Evolutionary conservation across 2,797 vertebrate genomes (phyloP), one percentile per base, ranked within the genome.

Genomic region (Myripristis jacobus): DNA sequence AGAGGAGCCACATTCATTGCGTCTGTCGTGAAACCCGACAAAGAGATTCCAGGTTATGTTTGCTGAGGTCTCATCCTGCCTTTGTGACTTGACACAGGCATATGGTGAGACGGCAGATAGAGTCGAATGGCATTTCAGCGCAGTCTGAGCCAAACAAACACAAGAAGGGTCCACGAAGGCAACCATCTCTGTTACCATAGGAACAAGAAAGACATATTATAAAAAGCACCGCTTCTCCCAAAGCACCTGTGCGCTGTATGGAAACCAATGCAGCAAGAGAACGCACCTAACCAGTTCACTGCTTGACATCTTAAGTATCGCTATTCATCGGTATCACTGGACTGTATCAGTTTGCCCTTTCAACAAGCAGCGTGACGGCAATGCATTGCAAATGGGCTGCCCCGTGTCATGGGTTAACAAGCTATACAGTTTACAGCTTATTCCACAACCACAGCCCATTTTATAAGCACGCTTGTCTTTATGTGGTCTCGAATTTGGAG

Each of bases 131-230:
- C 41, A 21, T 29, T 81, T 59, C 73, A 24, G 53, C 19, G 70
- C 77, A 34, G 71, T 57, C 60, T 72, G 73, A 81, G 41, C 67
- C 84, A 73, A 78, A 72, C 80, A 85, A 83, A 83, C 82, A 78
- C 1, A n/a, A 79, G 53, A 53, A 58, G 80, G 68, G 73, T 77
- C 68, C 57, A 79, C 71, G 70, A 77, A 83, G 25, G 78, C 83
- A 88, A 84, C 83, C 79, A 34, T 84, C 85, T 88, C 84, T 56
- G 92, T 93, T 91, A 72, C 91, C 90, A 94, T 93, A 88, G 93
- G 84, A 93, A 94, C 92, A 80, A 58, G 62, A 57, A 2, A 50
- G 86, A 77, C 73, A 75, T 85, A 91, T 86, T 80, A 89, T 83
- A 87, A 41, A 85, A 83, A 69, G 81, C 71, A 87, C 76, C 59